Conservation (phyloP, 53 echinoderm and acorn worm species). For the Apostichopus leukothele region DNA sequence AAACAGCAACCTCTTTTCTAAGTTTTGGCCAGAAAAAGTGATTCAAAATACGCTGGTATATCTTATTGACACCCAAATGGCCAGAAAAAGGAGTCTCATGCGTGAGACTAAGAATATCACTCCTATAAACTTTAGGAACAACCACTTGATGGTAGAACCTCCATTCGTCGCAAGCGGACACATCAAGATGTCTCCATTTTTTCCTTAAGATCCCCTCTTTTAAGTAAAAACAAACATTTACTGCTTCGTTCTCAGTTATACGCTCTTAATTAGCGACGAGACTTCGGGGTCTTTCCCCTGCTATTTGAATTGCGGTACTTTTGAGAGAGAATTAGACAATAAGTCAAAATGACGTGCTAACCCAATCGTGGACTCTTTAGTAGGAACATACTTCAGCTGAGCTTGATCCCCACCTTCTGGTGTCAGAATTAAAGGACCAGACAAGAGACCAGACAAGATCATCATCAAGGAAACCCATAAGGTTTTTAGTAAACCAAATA, state of each 20-base stretch:
- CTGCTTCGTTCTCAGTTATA: conserved; percentile 7
- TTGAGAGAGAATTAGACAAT: not conserved
- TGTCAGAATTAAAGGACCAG: not conserved
- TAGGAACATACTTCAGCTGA: not conserved
- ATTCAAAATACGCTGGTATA: conserved; percentile 41
- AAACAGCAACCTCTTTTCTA: conserved; percentile 48
- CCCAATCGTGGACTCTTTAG: not conserved
- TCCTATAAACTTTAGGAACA: conserved; percentile 48
- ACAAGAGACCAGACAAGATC: not conserved
- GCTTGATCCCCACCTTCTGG: not conserved
- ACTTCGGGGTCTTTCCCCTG: conserved; percentile 31
- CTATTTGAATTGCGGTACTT: not conserved
- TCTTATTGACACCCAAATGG: conserved; percentile 63
- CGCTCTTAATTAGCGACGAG: not conserved
- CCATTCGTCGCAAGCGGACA: conserved; percentile 58
- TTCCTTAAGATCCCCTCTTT: conserved; percentile 52
- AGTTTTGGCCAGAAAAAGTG: conserved; percentile 69
- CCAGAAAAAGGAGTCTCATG: conserved; percentile 61
- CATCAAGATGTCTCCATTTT: conserved; percentile 59
- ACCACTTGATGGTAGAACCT: conserved; percentile 50
- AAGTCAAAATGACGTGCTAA: not conserved
- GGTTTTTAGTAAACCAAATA: not conserved
- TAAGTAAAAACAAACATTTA: conserved; percentile 35
- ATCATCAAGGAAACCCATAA: conserved; percentile 8
- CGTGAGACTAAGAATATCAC: conserved; percentile 53